Evolutionary conservation across 2,888 invertebrate genomes (phyloP), one percentile per base, ranked within the genome.

Genomic region (Temnothorax rugatulus): DNA sequence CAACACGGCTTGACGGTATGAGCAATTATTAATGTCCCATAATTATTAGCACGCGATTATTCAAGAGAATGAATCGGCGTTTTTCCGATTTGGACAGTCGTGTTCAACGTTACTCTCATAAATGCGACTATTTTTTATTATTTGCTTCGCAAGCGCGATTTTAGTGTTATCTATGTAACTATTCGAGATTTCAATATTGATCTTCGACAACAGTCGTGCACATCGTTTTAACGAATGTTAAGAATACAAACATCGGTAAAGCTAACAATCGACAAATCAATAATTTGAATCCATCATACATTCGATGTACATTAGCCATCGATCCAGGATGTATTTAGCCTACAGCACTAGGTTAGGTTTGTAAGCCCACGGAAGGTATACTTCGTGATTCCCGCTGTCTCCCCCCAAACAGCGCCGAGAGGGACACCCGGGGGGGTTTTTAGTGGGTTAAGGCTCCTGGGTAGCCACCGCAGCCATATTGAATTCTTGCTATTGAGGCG

Each of bases 1-100:
- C 44, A 71, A 34, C 57, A 18, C 34, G 34, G 29, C 11, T 44
- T 71, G 71, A 73, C 73, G 69, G 18, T 59, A 73, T 29, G 34
- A 38, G 29, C 29, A 44, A 77, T 79, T 81, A 81, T 73, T 69
- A 52, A 71, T 18, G 29, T 47, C 34, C 38, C 73, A 47, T 81
- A 59, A 69, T 73, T 47, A 73, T 81, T 73, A 81, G 57, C 59
- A 25, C 73, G 8, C 34, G 79, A 73, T 81, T 81, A 81, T 73
- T 81, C 52, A 38, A 59, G 34, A 5, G 59, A 81, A 8, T 71
- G 54, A 57, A 57, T 69, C 44, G 15, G 7, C 34, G 21, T 57
- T 44, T 69, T 2, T 34, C 4, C 44, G 57, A 77, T 77, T 73
- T 81, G 34, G 57, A 59, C 18, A 18, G 8, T 79, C 41, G 54